These are phyloP conservation scores for Invenusta paracnida DNA, from an alignment of 2,888 invertebrate species.

Conservation along the genomic window DNA sequence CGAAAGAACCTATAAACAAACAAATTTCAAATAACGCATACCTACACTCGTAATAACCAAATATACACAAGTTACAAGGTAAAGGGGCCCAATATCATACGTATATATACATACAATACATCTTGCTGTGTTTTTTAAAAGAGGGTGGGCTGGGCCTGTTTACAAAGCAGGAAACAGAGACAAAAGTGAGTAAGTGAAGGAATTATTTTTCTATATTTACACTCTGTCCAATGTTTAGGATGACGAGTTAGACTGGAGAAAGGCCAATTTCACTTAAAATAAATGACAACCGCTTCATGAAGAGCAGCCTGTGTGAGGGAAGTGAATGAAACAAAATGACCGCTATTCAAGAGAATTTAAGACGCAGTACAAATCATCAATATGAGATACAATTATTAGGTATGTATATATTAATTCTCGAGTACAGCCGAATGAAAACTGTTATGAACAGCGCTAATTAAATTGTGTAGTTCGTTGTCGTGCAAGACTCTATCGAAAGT, in stretches of 20 bases:
- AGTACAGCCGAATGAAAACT: background rate
- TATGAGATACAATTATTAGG: too few relatives aligned
- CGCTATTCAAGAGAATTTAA: too few relatives aligned
- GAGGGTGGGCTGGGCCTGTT: background rate
- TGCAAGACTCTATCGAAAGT: background rate
- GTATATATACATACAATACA: background rate
- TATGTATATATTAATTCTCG: background rate
- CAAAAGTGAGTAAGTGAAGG: background rate
- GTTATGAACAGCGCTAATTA: too few relatives aligned
- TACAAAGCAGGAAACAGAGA: background rate
- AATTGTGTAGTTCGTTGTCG: background rate
- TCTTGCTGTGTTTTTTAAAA: background rate
- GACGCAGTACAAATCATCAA: too few relatives aligned
- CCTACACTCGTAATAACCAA: background rate
- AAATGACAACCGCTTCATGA: too few relatives aligned
- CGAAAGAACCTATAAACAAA: slow-evolving; percentile 13
- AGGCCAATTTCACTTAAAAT: background rate
- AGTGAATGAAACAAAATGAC: too few relatives aligned
- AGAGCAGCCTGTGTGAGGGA: too few relatives aligned
- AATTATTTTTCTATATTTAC: background rate
- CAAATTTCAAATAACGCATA: background rate
- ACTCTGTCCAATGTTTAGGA: background rate
- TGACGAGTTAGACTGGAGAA: background rate
- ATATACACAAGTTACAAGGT: slow-evolving; percentile 17
- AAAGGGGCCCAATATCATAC: background rate